Percentiles rank a stretch among this genome's conserved stretches.
Conservation (phyloP, 2,888 invertebrate genomes). For the Orthonevra nobilis region DNA sequence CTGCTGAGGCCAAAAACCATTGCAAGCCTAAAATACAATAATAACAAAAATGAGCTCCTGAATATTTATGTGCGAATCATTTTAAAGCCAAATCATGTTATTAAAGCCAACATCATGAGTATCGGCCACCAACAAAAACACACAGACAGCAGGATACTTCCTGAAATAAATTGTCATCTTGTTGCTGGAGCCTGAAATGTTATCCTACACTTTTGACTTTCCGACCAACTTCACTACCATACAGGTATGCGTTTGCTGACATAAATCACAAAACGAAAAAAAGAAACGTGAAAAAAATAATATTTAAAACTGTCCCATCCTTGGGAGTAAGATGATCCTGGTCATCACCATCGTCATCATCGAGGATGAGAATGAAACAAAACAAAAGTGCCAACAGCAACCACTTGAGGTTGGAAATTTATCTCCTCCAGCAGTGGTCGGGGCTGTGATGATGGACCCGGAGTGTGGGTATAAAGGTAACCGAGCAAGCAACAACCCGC, state of each 20-base stretch:
- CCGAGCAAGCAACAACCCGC: constrained; percentile 15
- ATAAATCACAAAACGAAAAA: constrained; percentile 57
- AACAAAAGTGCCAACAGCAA: constrained; percentile 41
- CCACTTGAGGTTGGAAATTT: constrained; percentile 56
- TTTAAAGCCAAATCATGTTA: constrained; percentile 66
- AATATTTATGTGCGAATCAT: constrained; percentile 64
- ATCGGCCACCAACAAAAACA: neutral
- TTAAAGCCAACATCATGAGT: constrained; percentile 55
- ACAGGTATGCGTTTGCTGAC: constrained; percentile 34
- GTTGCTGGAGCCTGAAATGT: constrained; percentile 15
- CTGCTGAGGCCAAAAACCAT: constrained; percentile 8
- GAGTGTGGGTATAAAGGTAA: constrained; percentile 14
- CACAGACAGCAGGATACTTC: constrained; percentile 4
- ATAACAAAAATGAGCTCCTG: constrained; percentile 47
- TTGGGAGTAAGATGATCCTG: constrained; percentile 64
- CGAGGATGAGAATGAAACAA: constrained; percentile 36
- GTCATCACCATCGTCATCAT: constrained; percentile 49
- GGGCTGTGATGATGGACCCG: constrained; percentile 8
- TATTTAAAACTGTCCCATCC: constrained; percentile 42
- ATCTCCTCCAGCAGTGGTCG: constrained; percentile 25
- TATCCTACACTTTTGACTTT: constrained; percentile 37
- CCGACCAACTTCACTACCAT: constrained; percentile 5
- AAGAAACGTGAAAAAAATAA: neutral
- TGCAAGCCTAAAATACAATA: constrained; percentile 23
- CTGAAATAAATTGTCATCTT: constrained; percentile 51